Evolutionary conservation across 1,140 invertebrate genomes (phyloP).

Genomic region (Alviniconcha marisindica): DNA sequence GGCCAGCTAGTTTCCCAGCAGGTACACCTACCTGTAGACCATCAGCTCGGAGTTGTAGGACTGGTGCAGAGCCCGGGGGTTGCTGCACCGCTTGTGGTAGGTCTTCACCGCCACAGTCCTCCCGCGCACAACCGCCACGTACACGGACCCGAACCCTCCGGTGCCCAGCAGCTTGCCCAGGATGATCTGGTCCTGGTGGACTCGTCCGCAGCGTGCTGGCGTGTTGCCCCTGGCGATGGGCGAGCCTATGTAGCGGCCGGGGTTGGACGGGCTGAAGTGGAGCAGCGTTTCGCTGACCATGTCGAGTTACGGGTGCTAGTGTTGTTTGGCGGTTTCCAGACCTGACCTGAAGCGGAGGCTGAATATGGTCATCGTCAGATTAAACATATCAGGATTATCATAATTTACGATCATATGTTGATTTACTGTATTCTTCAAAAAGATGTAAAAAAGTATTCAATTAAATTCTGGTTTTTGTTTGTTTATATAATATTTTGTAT

Average conservation of each 20-base stretch:
- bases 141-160: conserved; percentile 69
- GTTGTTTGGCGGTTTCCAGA: neutral
- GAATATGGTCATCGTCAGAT: neutral
- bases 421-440: neutral
- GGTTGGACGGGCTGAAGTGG: conserved; percentile 23
- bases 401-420: too few relatives aligned
- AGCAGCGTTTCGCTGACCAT: conserved; percentile 37
- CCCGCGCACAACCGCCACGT: conserved; percentile 49
- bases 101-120: conserved; percentile 61
- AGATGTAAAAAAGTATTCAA: neutral
- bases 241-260: conserved; percentile 32
- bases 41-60: conserved; percentile 63
- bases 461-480: too few relatives aligned
- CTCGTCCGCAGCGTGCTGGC: conserved; percentile 28
- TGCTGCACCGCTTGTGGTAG: conserved; percentile 62
- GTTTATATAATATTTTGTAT: too few relatives aligned
- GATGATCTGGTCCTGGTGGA: conserved; percentile 57
- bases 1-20: too few relatives aligned
- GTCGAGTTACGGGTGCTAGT: neutral
- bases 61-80: conserved; percentile 57
- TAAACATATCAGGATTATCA: neutral
- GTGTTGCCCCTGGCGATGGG: conserved; percentile 21
- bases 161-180: conserved; percentile 59
- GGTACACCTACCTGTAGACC: conserved; percentile 53
- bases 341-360: neutral